Conservation (phyloP, 2,113 vertebrate genomes). For the Apodemus sylvaticus region DNA sequence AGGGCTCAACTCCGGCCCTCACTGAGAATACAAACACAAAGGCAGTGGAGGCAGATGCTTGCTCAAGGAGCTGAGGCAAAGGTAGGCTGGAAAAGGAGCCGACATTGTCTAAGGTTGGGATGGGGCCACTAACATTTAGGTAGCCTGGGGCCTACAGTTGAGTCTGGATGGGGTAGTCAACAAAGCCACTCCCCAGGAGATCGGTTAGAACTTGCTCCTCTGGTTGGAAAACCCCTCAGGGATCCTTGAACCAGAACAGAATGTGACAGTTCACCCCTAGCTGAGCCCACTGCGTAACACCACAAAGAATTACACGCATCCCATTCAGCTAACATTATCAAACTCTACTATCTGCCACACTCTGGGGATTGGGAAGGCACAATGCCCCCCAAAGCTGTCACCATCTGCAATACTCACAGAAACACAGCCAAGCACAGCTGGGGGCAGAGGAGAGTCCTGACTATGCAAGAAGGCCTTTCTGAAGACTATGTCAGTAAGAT, state of each 20-base stretch:
- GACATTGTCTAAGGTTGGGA: not conserved
- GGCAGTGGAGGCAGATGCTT: not conserved
- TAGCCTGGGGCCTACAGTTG: not conserved
- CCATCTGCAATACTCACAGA: not conserved
- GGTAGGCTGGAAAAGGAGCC: not conserved
- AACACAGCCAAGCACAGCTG: not conserved
- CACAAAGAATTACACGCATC: slow-evolving; percentile 8
- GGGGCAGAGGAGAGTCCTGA: not conserved
- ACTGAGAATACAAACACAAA: not conserved
- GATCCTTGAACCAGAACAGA: not conserved
- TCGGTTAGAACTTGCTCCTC: not conserved
- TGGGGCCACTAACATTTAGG: not conserved
- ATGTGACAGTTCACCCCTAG: not conserved
- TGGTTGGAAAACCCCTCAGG: not conserved
- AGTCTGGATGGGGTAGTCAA: not conserved
- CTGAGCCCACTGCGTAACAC: not conserved
- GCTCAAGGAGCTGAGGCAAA: not conserved
- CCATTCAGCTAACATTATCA: not conserved
- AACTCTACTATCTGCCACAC: not conserved
- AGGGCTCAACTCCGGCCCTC: not conserved
- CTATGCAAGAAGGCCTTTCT: not conserved
- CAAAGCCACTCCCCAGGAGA: not conserved
- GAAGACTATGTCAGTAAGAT: not conserved
- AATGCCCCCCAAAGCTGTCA: not conserved
- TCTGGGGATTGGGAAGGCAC: not conserved